A percentile compares a stretch with the other conserved stretches of the same genome.
These are phyloP conservation scores for Saguinus imperator DNA, from an alignment of 2,113 vertebrate species.

Conservation along the genomic window DNA sequence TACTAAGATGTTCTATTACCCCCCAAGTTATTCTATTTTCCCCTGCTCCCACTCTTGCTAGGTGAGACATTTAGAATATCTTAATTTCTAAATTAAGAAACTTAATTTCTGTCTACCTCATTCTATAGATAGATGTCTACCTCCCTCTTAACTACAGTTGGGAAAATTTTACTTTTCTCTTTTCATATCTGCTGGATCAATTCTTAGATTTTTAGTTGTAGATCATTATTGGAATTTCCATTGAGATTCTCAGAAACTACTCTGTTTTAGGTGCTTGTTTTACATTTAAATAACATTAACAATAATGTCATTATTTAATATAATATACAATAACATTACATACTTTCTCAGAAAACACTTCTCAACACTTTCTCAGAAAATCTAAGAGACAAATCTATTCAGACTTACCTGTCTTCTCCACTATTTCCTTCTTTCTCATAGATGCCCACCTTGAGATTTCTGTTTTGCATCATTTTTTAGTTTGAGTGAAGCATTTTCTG, in stretches of 20 bases:
- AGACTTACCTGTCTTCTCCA: background rate
- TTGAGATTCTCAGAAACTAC: background rate
- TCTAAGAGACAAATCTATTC: background rate
- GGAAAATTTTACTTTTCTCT: background rate
- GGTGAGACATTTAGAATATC: background rate
- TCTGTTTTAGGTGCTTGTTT: background rate
- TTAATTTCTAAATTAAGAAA: background rate
- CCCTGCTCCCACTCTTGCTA: background rate
- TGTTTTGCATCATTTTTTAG: background rate
- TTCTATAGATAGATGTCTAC: background rate
- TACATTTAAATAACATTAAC: constrained; percentile 10
- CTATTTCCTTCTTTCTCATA: background rate
- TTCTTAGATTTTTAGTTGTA: constrained; percentile 7
- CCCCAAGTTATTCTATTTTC: background rate
- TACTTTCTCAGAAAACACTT: background rate
- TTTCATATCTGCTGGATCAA: background rate
- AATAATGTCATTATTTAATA: background rate
- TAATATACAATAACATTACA: background rate
- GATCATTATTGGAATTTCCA: background rate
- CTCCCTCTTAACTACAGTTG: background rate
- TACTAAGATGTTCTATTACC: background rate
- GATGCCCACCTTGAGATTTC: background rate
- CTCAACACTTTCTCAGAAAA: background rate
- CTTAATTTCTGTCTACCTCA: background rate
- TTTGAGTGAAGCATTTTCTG: background rate